A percentile compares a stretch with the other conserved stretches of the same genome.
These are phyloP conservation scores for Danionella dracula DNA, from an alignment of 2,797 vertebrate genomes.

Conservation along the genomic window DNA sequence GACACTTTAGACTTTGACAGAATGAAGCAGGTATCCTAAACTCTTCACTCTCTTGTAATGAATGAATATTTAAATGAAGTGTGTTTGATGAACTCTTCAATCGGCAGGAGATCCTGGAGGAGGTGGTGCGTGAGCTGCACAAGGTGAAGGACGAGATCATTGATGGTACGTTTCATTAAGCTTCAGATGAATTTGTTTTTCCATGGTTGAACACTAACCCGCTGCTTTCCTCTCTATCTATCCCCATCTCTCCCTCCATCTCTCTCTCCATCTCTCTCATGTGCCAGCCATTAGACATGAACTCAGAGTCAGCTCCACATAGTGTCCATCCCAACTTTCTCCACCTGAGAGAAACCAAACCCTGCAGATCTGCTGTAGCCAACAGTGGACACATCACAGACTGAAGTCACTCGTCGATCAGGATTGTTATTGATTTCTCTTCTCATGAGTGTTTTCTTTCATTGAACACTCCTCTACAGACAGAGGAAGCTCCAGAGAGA, in stretches of 20 bases:
- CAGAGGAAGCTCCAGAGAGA: no score
- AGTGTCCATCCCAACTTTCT: constrained; percentile 64
- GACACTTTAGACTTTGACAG: constrained; percentile 93
- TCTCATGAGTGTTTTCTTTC: no score
- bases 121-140: constrained; percentile 97
- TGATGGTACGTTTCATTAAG: constrained; percentile 84
- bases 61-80: no score
- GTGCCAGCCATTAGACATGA: constrained; percentile 93
- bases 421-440: no score
- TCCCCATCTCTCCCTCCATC: no score
- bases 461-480: no score
- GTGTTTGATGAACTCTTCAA: background rate
- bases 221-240: no score
- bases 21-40: constrained; percentile 87
- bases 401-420: background rate
- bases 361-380: constrained; percentile 65
- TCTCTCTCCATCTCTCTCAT: no score
- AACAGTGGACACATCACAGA: constrained; percentile 60
- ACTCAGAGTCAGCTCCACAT: constrained; percentile 96
- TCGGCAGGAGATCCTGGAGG: constrained; percentile 93
- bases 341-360: constrained; percentile 46
- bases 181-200: no score
- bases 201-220: no score
- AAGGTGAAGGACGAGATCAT: constrained; percentile 99
- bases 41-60: background rate